Percentiles rank a stretch among this genome's conserved stretches.
Conservation (phyloP, 2,113 vertebrate genomes). For the Mus musculus region DNA sequence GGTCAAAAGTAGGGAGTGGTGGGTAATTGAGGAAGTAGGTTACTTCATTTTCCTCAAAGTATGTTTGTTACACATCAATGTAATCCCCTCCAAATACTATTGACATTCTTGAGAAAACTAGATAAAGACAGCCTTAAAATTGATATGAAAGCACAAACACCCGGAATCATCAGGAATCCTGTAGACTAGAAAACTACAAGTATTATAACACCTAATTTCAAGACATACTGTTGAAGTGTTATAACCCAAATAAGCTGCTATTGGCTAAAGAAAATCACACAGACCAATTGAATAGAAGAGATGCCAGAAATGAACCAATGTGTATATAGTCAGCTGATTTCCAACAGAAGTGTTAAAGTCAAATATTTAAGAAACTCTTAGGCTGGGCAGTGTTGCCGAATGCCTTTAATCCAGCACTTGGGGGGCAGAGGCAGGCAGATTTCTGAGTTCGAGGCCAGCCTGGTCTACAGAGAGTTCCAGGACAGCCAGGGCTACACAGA, state of each 20-base stretch:
- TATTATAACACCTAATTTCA: background rate
- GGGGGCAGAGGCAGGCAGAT: no score
- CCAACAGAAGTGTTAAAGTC: background rate
- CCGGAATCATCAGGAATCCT: background rate
- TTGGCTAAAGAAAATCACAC: background rate
- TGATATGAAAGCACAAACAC: background rate
- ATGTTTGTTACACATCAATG: background rate
- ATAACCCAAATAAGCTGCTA: background rate
- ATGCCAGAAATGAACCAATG: background rate
- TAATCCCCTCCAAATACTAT: background rate
- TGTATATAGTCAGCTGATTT: background rate
- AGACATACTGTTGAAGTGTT: background rate
- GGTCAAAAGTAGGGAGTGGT: background rate
- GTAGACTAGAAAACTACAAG: background rate
- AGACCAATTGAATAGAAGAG: background rate
- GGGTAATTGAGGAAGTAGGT: background rate
- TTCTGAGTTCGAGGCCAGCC: no score
- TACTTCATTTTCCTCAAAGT: background rate
- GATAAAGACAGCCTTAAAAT: background rate
- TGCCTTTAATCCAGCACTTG: no score
- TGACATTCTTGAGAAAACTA: background rate
- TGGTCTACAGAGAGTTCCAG: no score
- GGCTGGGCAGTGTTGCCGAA: no score
- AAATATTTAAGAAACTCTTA: background rate
- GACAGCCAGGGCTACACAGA: no score